A percentile compares a stretch with the other conserved stretches of the same genome.
phyloP scores from a whole-genome alignment of 2,113 vertebrate genomes.

The Illadopsis cleaveri region DNA sequence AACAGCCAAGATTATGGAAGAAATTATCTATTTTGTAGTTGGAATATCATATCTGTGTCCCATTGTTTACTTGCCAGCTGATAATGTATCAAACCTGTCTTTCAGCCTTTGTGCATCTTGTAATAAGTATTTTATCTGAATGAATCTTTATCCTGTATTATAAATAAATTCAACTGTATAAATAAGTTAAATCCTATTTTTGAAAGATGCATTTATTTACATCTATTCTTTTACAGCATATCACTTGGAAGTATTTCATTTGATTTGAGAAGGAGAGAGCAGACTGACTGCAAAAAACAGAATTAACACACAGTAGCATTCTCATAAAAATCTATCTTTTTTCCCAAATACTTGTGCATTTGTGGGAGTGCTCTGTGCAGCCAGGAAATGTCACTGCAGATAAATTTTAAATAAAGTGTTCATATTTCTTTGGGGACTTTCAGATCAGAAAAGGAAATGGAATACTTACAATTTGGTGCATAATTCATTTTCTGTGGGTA shows the following conservation, averaged over 20 bases:
- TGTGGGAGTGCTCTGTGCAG: constrained; percentile 59
- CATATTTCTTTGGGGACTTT: constrained; percentile 78
- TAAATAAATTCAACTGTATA: constrained; percentile 47
- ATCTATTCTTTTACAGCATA: constrained; percentile 6
- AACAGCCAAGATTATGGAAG: background rate
- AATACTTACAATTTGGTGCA: constrained; percentile 82
- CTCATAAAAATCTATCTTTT: constrained; percentile 56
- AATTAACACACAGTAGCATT: constrained; percentile 54
- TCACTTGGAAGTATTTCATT: constrained; percentile 1
- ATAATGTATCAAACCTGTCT: constrained; percentile 9
- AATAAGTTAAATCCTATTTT: constrained; percentile 40
- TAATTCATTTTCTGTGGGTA: constrained; percentile 77
- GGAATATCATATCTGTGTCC: background rate
- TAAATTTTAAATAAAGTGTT: constrained; percentile 80
- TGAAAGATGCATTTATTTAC: constrained; percentile 46
- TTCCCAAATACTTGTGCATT: constrained; percentile 64
- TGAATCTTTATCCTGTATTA: constrained; percentile 2
- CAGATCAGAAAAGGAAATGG: constrained; percentile 78
- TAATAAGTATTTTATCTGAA: constrained; percentile 53
- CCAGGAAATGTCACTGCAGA: constrained; percentile 74
- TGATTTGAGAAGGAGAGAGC: background rate
- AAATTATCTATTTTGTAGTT: background rate
- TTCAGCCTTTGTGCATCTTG: constrained; percentile 4
- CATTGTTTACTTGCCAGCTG: background rate
- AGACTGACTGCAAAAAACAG: constrained; percentile 26